Conservation (phyloP, 1,140 invertebrate species). For the Ceratitis capitata region DNA sequence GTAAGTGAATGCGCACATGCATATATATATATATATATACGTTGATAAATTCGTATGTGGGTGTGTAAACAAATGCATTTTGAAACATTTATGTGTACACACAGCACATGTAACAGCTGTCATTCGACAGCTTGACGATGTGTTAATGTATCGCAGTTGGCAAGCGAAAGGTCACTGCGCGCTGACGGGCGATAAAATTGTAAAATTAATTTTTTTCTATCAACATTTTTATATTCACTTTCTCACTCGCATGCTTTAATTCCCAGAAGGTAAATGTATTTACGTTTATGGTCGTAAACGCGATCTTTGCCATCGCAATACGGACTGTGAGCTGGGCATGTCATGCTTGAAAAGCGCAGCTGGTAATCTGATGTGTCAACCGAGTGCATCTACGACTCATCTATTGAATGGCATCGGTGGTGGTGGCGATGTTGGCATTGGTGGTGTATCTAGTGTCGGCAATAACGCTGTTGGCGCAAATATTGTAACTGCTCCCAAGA, state of each 20-base stretch:
- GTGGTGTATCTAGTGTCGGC: not conserved
- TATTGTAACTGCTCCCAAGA: not conserved
- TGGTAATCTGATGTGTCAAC: constrained; percentile 80
- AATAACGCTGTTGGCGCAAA: constrained; percentile 16
- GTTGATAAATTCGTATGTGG: not conserved
- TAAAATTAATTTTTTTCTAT: constrained; percentile 6
- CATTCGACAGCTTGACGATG: constrained; percentile 9
- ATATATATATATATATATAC: not conserved
- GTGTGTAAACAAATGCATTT: no score
- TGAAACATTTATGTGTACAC: not conserved
- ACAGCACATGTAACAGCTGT: not conserved
- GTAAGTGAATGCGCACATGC: constrained; percentile 65
- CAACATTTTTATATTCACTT: not conserved
- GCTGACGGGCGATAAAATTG: not conserved
- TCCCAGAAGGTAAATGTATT: constrained; percentile 75
- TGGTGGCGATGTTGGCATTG: not conserved
- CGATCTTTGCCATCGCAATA: constrained; percentile 77
- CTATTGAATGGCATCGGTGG: not conserved
- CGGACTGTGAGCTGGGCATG: constrained; percentile 79
- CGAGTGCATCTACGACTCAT: constrained; percentile 67
- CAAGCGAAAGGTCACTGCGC: not conserved
- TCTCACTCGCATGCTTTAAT: not conserved
- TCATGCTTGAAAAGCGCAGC: constrained; percentile 73
- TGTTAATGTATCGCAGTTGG: not conserved
- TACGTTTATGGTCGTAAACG: constrained; percentile 79